Evolutionary conservation across 2,797 vertebrate species (phyloP).

Genomic region (Sitta carolinensis): DNA sequence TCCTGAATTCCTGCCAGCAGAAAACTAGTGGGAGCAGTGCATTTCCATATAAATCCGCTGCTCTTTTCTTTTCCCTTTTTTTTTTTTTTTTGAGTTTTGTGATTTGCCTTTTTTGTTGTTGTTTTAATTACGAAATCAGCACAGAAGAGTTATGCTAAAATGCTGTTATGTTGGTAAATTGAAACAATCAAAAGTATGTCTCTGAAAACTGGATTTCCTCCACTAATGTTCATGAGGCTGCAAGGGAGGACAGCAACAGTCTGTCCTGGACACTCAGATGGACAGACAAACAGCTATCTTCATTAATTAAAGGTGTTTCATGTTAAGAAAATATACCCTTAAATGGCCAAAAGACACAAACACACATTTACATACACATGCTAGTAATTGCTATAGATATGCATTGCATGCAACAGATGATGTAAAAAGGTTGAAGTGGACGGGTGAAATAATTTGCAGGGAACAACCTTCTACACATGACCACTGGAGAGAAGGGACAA

Average conservation of each 20-base stretch:
- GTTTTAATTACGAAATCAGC: not conserved
- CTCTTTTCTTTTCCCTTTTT: not conserved
- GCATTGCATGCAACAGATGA: slow-evolving; percentile 25
- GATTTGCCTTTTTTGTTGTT: not conserved
- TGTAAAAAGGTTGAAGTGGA: not conserved
- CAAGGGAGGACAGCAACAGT: not conserved
- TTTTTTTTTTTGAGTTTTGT: not conserved
- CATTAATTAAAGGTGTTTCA: not conserved
- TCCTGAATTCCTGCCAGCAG: not conserved
- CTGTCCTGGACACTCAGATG: not conserved
- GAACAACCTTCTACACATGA: not conserved
- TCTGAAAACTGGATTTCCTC: not conserved
- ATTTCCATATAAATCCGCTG: not conserved
- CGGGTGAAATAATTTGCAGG: not conserved
- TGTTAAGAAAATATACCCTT: not conserved
- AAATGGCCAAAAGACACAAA: not conserved
- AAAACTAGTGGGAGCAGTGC: not conserved
- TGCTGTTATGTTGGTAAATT: not conserved
- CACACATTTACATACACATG: not conserved
- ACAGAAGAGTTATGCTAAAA: not conserved
- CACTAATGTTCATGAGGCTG: not conserved
- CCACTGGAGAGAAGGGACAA: not conserved
- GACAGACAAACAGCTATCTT: not conserved
- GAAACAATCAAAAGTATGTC: not conserved
- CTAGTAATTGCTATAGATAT: not conserved